phyloP scores from a whole-genome alignment of 37 sponge, comb jelly and placozoan genomes.

The Geodia barretti region DNA sequence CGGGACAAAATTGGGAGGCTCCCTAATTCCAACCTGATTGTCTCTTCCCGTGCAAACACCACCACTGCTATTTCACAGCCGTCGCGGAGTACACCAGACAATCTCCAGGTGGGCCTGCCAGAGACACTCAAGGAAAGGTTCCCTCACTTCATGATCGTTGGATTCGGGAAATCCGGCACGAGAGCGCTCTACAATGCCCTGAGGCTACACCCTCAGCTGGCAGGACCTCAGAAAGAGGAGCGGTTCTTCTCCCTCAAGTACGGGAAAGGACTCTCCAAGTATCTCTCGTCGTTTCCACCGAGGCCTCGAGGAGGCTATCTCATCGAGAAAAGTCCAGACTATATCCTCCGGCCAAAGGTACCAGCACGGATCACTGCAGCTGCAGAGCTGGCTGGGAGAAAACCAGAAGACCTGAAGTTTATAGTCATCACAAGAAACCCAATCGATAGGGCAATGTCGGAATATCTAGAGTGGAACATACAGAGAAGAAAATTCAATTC shows the following conservation, averaged over 20 bases:
- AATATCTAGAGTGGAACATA: constrained; percentile 82
- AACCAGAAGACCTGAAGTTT: constrained; percentile 41
- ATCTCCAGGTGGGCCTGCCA: too few species aligned
- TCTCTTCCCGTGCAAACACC: too few species aligned
- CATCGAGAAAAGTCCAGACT: constrained; percentile 88
- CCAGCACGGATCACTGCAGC: constrained; percentile 29
- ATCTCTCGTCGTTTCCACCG: constrained; percentile 58
- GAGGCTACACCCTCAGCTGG: constrained; percentile 56
- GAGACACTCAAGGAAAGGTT: constrained; percentile 33
- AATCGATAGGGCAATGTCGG: constrained; percentile 79
- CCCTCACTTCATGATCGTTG: constrained; percentile 82
- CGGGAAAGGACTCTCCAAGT: constrained; percentile 44
- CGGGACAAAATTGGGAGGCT: too few species aligned
- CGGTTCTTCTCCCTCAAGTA: constrained; percentile 71
- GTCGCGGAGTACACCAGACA: too few species aligned
- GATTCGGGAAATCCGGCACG: constrained; percentile 90
- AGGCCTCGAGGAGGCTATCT: background rate
- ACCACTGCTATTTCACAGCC: too few species aligned
- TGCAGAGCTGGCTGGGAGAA: constrained; percentile 1
- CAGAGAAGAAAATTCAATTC: background rate
- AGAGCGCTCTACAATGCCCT: constrained; percentile 73
- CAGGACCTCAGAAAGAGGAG: constrained; percentile 65
- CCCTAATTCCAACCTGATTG: too few species aligned
- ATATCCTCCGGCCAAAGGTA: constrained; percentile 42
- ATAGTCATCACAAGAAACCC: constrained; percentile 82